phyloP scores from a whole-genome alignment of 2,888 invertebrate species.

The Chrysomela aeneicollis region DNA sequence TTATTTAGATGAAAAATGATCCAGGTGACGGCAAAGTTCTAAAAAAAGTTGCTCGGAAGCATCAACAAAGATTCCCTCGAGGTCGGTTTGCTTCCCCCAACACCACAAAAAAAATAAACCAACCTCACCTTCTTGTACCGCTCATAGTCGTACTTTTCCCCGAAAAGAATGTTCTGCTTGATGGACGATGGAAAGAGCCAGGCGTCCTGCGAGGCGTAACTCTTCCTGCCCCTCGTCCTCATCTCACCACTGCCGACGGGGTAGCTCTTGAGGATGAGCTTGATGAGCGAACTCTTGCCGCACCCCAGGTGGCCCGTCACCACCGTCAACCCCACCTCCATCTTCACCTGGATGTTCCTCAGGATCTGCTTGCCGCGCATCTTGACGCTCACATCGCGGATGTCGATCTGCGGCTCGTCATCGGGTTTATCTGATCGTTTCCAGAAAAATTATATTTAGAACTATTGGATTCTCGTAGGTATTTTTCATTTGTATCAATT shows the following conservation, averaged over 20 bases:
- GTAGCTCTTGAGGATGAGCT: conserved; percentile 58
- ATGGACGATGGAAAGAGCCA: conserved; percentile 70
- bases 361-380: conserved; percentile 54
- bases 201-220: conserved; percentile 70
- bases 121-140: conserved; percentile 66
- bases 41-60: too few relatives aligned
- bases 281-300: conserved; percentile 66
- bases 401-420: conserved; percentile 43
- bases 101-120: too few relatives aligned
- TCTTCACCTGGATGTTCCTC: conserved; percentile 58
- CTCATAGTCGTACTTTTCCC: conserved; percentile 66
- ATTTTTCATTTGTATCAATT: too few relatives aligned
- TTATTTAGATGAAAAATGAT: too few relatives aligned
- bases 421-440: conserved; percentile 43
- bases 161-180: conserved; percentile 82
- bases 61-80: too few relatives aligned
- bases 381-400: conserved; percentile 45
- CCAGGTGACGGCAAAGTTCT: too few relatives aligned
- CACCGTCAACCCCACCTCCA: conserved; percentile 62
- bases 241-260: conserved; percentile 61
- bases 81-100: too few relatives aligned
- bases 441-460: too few relatives aligned
- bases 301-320: conserved; percentile 73
- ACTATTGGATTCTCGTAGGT: too few relatives aligned
- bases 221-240: conserved; percentile 62